Conservation (phyloP, 2,888 invertebrate species). For the Mactromeris polynyma region DNA sequence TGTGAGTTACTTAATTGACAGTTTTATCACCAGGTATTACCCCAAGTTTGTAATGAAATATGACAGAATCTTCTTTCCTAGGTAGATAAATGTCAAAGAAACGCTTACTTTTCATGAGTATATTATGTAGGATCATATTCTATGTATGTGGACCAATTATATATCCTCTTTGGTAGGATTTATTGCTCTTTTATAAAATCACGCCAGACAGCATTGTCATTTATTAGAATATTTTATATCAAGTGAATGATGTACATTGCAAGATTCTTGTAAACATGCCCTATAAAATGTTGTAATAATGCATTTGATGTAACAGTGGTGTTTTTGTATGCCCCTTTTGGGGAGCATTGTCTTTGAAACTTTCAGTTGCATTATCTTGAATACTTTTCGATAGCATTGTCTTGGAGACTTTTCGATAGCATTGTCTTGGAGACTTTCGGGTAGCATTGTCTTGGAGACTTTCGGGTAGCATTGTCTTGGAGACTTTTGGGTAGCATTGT, state of each 20-base stretch:
- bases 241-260: background rate
- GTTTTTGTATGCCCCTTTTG: too few species aligned
- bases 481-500: too few species aligned
- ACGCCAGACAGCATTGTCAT: background rate
- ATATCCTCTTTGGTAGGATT: background rate
- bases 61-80: constrained; percentile 30
- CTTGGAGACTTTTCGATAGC: too few species aligned
- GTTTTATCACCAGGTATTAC: constrained; percentile 1
- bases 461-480: too few species aligned
- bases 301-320: too few species aligned
- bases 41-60: constrained; percentile 18
- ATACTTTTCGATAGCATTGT: too few species aligned
- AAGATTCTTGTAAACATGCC: too few species aligned
- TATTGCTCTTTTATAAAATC: constrained; percentile 2
- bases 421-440: too few species aligned
- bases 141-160: background rate
- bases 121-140: background rate
- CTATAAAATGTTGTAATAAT: background rate
- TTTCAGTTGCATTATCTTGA: too few species aligned
- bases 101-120: background rate
- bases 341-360: too few species aligned
- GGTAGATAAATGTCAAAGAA: constrained; percentile 15
- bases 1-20: background rate
- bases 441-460: too few species aligned
- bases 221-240: background rate